Evolutionary conservation across 2,113 vertebrate genomes (phyloP).

Genomic region (Uropsilus gracilis): DNA sequence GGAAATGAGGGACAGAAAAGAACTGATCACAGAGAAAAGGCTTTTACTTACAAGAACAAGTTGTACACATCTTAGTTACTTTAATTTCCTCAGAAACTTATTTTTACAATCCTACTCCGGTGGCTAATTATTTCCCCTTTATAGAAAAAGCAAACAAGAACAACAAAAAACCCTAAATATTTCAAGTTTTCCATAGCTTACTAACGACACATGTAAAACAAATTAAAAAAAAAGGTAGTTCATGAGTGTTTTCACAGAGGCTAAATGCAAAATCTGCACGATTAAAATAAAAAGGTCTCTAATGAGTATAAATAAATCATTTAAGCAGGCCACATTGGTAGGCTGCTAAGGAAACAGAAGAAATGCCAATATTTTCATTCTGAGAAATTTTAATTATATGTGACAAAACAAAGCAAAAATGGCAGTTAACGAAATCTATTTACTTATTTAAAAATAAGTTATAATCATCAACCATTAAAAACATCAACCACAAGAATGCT

Average conservation of each 20-base stretch:
- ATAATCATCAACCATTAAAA: constrained; percentile 48
- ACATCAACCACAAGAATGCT: background rate
- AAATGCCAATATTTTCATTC: constrained; percentile 9
- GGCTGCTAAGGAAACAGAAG: constrained; percentile 51
- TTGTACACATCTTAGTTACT: background rate
- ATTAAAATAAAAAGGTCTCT: constrained; percentile 70
- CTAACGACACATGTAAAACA: constrained; percentile 55
- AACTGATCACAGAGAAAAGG: background rate
- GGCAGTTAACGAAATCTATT: constrained; percentile 23
- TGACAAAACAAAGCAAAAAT: constrained; percentile 32
- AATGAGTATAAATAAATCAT: constrained; percentile 71
- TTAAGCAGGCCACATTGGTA: background rate
- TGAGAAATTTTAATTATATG: constrained; percentile 56
- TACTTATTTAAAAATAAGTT: constrained; percentile 58
- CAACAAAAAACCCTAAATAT: background rate
- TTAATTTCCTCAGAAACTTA: constrained; percentile 34
- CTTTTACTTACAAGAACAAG: constrained; percentile 24
- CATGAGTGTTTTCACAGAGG: constrained; percentile 36
- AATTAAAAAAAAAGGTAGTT: constrained; percentile 43
- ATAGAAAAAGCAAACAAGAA: background rate
- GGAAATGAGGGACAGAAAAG: background rate
- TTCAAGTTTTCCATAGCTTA: constrained; percentile 55
- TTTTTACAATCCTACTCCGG: constrained; percentile 8
- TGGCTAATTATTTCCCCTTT: constrained; percentile 55
- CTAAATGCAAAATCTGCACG: constrained; percentile 52